Conservation (phyloP, 2,888 invertebrate genomes). For the Serripes groenlandicus region DNA sequence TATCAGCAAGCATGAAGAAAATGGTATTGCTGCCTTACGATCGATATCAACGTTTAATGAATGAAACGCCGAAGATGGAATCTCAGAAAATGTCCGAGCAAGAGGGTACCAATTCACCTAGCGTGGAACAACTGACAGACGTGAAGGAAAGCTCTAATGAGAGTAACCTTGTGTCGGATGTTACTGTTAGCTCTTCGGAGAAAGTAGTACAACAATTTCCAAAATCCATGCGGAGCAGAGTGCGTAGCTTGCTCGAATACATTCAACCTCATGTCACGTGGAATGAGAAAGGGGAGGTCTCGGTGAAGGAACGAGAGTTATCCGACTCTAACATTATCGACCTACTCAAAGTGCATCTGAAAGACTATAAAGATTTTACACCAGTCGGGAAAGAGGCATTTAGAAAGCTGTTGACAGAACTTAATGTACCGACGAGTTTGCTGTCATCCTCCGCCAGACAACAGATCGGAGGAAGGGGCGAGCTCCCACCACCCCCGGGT, state of each 20-base stretch:
- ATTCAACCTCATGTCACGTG: constrained; percentile 15
- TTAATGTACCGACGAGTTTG: constrained; percentile 26
- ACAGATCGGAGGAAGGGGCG: not conserved
- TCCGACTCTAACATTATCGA: constrained; percentile 24
- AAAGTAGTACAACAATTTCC: too few species aligned
- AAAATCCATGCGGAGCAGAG: constrained; percentile 12
- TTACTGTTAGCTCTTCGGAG: too few species aligned
- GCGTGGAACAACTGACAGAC: too few species aligned
- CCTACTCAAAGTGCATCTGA: constrained; percentile 10
- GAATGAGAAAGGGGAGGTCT: constrained; percentile 24
- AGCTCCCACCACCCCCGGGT: constrained; percentile 19
- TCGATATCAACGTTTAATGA: constrained; percentile 24
- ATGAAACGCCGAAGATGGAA: not conserved
- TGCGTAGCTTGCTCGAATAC: not conserved
- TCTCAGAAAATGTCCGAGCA: too few species aligned
- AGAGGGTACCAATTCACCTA: too few species aligned
- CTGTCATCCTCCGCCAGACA: constrained; percentile 15
- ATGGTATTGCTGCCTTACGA: constrained; percentile 24
- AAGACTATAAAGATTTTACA: constrained; percentile 27
- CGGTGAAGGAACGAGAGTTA: not conserved
- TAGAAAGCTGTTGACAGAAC: not conserved
- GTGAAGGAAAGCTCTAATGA: too few species aligned
- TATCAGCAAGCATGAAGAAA: constrained; percentile 28
- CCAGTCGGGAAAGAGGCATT: constrained; percentile 21
- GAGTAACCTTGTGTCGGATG: too few species aligned